These are phyloP conservation scores for Melinopterus prodromus DNA, from an alignment of 2,888 invertebrate species.

Conservation along the genomic window DNA sequence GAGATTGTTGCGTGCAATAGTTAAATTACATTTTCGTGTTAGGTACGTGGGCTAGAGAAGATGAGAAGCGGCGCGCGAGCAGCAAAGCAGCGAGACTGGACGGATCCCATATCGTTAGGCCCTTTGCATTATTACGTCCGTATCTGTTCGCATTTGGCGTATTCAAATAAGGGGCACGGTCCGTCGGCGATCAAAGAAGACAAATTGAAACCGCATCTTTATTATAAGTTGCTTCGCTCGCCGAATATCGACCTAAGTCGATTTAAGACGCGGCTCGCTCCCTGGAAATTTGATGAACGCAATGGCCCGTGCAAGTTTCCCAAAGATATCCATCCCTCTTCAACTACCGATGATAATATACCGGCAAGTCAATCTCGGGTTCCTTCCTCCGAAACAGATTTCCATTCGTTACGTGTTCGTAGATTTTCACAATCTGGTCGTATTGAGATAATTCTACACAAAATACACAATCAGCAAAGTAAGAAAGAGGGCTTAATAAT, in stretches of 20 bases:
- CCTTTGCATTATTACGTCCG: constrained; percentile 36
- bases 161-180: constrained; percentile 41
- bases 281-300: constrained; percentile 4
- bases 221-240: constrained; percentile 40
- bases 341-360: neutral
- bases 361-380: neutral
- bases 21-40: neutral
- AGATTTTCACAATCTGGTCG: neutral
- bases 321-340: neutral
- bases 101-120: constrained; percentile 36
- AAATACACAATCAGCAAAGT: neutral
- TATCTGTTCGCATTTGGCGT: constrained; percentile 33
- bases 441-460: neutral
- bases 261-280: neutral
- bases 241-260: constrained; percentile 21
- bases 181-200: constrained; percentile 42
- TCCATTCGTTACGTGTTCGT: neutral
- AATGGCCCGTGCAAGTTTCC: neutral
- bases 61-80: neutral
- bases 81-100: neutral
- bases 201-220: constrained; percentile 43
- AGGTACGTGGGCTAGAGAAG: neutral
- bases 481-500: too few relatives aligned
- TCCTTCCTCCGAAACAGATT: neutral
- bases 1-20: neutral